These are phyloP conservation scores for Harpagifer antarcticus DNA, from an alignment of 2,797 vertebrate genomes.

Conservation along the genomic window DNA sequence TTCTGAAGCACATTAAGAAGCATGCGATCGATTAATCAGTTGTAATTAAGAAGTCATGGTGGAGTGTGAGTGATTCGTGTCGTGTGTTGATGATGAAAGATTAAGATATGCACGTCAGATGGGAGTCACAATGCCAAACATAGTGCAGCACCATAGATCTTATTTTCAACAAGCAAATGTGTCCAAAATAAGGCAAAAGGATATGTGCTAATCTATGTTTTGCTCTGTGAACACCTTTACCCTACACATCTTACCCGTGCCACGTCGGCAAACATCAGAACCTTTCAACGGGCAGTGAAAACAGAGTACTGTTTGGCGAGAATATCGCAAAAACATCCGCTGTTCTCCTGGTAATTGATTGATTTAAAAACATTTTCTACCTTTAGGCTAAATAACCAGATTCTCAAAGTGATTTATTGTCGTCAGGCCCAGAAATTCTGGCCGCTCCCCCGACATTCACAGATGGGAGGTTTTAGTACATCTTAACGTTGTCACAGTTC, in stretches of 20 bases:
- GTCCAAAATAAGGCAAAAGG: neutral
- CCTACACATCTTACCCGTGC: neutral
- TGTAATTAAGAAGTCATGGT: slow-evolving; percentile 14
- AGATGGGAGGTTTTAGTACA: slow-evolving; percentile 8
- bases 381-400: slow-evolving; percentile 16
- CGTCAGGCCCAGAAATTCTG: slow-evolving; percentile 4
- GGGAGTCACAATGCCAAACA: neutral
- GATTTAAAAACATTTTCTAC: slow-evolving; percentile 24
- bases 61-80: slow-evolving; percentile 40
- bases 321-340: neutral
- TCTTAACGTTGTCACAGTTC: too few species aligned
- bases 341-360: slow-evolving; percentile 12
- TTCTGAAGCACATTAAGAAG: slow-evolving; percentile 15
- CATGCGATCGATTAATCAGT: slow-evolving; percentile 30
- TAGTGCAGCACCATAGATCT: neutral
- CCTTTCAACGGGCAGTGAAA: neutral
- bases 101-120: slow-evolving; percentile 35
- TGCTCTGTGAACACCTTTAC: neutral
- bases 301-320: slow-evolving; percentile 3
- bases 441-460: neutral
- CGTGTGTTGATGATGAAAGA: slow-evolving; percentile 9
- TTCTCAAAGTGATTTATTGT: slow-evolving; percentile 13
- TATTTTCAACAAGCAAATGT: neutral
- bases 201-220: neutral
- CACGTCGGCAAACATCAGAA: neutral